phyloP scores from a whole-genome alignment of 2,888 invertebrate genomes.

The Rotaria macrura region DNA sequence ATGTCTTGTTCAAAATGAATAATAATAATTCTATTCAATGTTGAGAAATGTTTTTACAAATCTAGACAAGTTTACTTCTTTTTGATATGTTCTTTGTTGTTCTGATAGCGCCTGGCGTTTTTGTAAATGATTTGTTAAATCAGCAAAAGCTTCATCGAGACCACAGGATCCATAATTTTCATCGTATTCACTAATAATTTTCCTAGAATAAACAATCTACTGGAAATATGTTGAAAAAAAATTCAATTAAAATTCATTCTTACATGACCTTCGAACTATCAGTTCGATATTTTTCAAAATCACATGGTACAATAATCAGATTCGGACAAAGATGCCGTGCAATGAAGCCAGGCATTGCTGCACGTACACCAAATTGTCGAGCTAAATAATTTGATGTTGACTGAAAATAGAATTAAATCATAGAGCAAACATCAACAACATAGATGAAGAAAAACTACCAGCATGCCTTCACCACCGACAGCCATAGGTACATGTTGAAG shows the following conservation, averaged over 20 bases:
- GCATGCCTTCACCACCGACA: slow-evolving; percentile 55
- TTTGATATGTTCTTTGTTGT: slow-evolving; percentile 38
- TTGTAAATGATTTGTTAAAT: slow-evolving; percentile 52
- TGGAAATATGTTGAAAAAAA: slow-evolving; percentile 25
- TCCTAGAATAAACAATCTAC: slow-evolving; percentile 37
- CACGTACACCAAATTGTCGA: slow-evolving; percentile 56
- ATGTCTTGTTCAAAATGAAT: too few relatives aligned
- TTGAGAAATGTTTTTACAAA: too few relatives aligned
- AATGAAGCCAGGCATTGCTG: slow-evolving; percentile 59
- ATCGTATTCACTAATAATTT: slow-evolving; percentile 54
- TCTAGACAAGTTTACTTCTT: neutral
- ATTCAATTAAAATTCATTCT: slow-evolving; percentile 24
- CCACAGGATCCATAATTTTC: slow-evolving; percentile 52
- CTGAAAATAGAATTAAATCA: slow-evolving; percentile 41
- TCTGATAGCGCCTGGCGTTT: slow-evolving; percentile 37
- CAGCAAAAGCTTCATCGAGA: slow-evolving; percentile 57
- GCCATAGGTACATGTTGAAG: slow-evolving; percentile 55
- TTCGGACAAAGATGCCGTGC: slow-evolving; percentile 56
- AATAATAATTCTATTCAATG: too few relatives aligned
- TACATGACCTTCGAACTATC: slow-evolving; percentile 47
- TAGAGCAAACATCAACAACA: neutral
- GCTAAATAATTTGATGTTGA: slow-evolving; percentile 58
- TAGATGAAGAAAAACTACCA: slow-evolving; percentile 45
- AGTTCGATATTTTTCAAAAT: slow-evolving; percentile 53
- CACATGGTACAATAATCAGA: slow-evolving; percentile 53